A percentile compares a stretch with the other conserved stretches of the same genome.
Evolutionary conservation across 2,888 invertebrate genomes (phyloP).

Genomic region (Reticulitermes lucifugus): DNA sequence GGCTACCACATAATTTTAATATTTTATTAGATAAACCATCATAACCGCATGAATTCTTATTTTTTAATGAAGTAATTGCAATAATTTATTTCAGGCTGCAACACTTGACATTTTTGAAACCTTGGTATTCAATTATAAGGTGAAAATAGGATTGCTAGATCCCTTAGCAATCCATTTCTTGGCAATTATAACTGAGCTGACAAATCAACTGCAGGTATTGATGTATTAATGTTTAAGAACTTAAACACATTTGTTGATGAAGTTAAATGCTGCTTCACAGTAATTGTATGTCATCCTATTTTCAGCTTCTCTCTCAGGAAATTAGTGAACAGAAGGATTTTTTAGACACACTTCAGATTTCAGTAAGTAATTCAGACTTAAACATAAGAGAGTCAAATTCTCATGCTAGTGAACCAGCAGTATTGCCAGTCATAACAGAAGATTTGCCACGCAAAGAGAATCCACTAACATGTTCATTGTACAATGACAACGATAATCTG

Average conservation of each 20-base stretch:
- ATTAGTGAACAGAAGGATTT: slow-evolving; percentile 14
- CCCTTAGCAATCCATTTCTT: slow-evolving; percentile 46
- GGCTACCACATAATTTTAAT: no score
- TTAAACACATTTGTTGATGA: no score
- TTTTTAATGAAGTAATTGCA: no score
- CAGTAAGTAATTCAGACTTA: neutral
- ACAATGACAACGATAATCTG: no score
- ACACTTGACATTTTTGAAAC: slow-evolving; percentile 53
- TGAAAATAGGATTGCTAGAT: slow-evolving; percentile 48
- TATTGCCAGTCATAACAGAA: slow-evolving; percentile 21
- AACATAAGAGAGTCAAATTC: neutral
- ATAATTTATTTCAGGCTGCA: slow-evolving; percentile 46
- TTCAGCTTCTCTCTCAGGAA: slow-evolving; percentile 29
- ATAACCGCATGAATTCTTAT: no score
- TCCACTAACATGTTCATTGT: neutral
- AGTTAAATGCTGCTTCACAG: no score
- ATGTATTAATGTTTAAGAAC: neutral
- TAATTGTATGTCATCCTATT: neutral
- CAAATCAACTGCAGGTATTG: slow-evolving; percentile 50
- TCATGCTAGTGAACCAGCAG: neutral
- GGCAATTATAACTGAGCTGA: slow-evolving; percentile 48
- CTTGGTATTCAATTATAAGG: slow-evolving; percentile 52
- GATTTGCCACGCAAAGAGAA: neutral
- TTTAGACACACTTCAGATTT: slow-evolving; percentile 5
- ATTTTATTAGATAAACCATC: no score